phyloP scores from a whole-genome alignment of 2,797 vertebrate species.

The Enteromius radiatus region DNA sequence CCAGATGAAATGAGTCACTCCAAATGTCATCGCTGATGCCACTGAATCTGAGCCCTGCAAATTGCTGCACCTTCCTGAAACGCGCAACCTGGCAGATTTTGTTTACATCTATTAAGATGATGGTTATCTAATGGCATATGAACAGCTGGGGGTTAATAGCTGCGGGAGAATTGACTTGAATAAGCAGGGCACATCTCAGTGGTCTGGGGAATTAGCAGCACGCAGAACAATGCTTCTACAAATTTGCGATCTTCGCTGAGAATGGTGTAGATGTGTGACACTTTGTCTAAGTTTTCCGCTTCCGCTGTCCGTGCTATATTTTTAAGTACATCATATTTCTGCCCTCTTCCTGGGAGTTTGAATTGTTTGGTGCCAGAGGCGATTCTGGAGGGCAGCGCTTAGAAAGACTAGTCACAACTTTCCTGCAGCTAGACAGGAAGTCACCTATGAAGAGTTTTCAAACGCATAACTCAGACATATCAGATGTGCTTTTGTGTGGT shows the following conservation, averaged over 20 bases:
- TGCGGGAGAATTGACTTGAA: conserved; percentile 41
- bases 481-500: conserved; percentile 22
- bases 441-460: conserved; percentile 5
- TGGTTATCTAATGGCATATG: conserved; percentile 63
- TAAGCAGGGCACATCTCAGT: conserved; percentile 49
- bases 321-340: conserved; percentile 33
- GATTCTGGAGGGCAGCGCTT: conserved; percentile 51
- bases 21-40: conserved; percentile 49
- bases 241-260: conserved; percentile 37
- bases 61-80: conserved; percentile 56
- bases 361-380: conserved; percentile 55
- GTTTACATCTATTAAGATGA: conserved; percentile 66
- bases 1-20: conserved; percentile 60
- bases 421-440: conserved; percentile 28
- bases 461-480: background rate
- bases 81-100: conserved; percentile 57
- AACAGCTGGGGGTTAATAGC: conserved; percentile 63
- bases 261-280: conserved; percentile 31
- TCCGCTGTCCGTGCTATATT: conserved; percentile 20
- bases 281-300: conserved; percentile 17
- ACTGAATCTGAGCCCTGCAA: conserved; percentile 47
- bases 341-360: conserved; percentile 40
- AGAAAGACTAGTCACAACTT: conserved; percentile 44
- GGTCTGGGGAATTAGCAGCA: conserved; percentile 36
- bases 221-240: conserved; percentile 17